Percentiles rank a stretch among this genome's conserved stretches.
Evolutionary conservation across 2,113 vertebrate species (phyloP).

Genomic region (Typhlomys cinereus): DNA sequence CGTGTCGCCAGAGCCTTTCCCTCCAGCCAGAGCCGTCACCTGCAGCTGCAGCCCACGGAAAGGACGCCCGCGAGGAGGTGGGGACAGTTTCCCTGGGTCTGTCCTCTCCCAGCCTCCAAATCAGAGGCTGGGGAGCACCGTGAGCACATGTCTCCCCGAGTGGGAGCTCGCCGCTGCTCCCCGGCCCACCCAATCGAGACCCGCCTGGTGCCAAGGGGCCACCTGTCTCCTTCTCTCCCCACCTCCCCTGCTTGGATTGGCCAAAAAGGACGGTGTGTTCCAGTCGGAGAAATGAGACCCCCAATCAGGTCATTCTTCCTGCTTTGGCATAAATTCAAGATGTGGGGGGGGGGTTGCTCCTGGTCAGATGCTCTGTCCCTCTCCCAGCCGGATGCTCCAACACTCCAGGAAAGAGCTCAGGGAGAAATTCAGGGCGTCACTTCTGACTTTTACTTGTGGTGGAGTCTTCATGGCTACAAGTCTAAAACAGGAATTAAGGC

Average conservation of each 20-base stretch:
- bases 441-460: neutral
- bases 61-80: neutral
- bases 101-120: neutral
- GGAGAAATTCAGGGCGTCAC: neutral
- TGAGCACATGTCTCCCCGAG: neutral
- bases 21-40: neutral
- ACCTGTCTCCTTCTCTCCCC: neutral
- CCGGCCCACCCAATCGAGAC: neutral
- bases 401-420: neutral
- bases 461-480: neutral
- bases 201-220: neutral
- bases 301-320: neutral
- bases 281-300: neutral
- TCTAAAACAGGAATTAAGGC: neutral
- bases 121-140: neutral
- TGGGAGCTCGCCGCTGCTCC: rapidly evolving
- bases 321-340: neutral
- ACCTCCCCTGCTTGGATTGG: rapidly evolving
- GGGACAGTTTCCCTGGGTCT: neutral
- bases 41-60: neutral
- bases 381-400: neutral
- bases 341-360: neutral
- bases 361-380: neutral
- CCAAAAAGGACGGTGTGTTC: conserved; percentile 19
- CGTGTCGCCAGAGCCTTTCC: neutral